phyloP scores from a whole-genome alignment of 2,113 vertebrate species.

The Upupa epops region DNA sequence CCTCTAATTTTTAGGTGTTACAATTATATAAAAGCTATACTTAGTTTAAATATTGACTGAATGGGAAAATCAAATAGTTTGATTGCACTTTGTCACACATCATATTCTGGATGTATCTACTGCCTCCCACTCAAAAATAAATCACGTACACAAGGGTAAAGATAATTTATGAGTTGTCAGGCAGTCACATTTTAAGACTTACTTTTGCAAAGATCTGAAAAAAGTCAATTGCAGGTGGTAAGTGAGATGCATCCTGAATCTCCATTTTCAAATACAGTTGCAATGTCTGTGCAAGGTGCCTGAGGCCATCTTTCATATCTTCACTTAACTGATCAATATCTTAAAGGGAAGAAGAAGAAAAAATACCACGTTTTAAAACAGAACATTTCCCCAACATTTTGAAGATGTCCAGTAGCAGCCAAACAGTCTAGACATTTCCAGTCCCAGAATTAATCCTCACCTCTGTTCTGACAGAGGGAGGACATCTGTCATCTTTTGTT shows the following conservation, averaged over 20 bases:
- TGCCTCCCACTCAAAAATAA: neutral
- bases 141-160: neutral
- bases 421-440: conserved; percentile 23
- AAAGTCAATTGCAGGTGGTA: conserved; percentile 81
- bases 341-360: conserved; percentile 57
- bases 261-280: conserved; percentile 85
- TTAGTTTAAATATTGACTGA: neutral
- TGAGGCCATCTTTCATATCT: conserved; percentile 88
- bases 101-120: neutral
- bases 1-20: neutral
- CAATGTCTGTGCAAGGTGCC: conserved; percentile 83
- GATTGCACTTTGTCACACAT: neutral
- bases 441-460: conserved; percentile 12
- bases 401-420: conserved; percentile 15
- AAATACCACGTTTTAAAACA: neutral
- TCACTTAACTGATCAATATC: conserved; percentile 84
- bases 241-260: conserved; percentile 70
- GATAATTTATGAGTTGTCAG: conserved; percentile 37
- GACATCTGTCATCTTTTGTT: conserved; percentile 32
- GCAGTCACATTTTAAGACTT: conserved; percentile 65
- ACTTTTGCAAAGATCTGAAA: conserved; percentile 91
- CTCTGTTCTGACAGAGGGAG: conserved; percentile 12
- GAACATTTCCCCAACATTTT: conserved; percentile 29
- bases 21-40: neutral
- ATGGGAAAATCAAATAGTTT: neutral